Conservation (phyloP, 2,113 vertebrate species). For the Gobiocypris rarus region DNA sequence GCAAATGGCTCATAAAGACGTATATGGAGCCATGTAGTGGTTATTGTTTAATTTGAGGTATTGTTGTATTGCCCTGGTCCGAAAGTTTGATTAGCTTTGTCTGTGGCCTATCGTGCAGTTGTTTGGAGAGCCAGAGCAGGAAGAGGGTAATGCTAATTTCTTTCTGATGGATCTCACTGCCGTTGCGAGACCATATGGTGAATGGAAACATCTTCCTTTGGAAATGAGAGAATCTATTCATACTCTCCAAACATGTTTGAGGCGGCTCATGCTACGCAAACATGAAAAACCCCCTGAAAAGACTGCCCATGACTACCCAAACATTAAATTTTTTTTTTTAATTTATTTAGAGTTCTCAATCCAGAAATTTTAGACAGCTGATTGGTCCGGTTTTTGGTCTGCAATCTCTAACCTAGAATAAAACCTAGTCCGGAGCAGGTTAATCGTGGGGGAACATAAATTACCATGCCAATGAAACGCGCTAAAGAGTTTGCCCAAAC, state of each 20-base stretch:
- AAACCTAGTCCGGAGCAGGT: no score
- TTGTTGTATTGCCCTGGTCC: constrained; percentile 42
- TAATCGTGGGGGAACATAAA: no score
- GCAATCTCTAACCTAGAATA: no score
- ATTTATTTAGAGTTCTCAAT: not conserved
- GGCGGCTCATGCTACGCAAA: not conserved
- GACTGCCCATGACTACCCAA: no score
- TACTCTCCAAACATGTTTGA: constrained; percentile 26
- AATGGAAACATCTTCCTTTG: constrained; percentile 47
- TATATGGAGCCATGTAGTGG: not conserved
- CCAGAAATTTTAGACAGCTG: no score
- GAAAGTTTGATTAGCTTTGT: constrained; percentile 54
- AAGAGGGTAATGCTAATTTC: constrained; percentile 54
- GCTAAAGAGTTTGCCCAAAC: no score
- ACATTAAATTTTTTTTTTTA: not conserved
- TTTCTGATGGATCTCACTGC: constrained; percentile 58
- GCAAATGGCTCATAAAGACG: not conserved
- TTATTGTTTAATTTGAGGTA: constrained; percentile 17
- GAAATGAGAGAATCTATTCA: constrained; percentile 49
- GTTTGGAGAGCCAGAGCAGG: constrained; percentile 56
- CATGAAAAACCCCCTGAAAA: not conserved
- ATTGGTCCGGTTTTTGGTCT: no score
- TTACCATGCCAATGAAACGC: no score
- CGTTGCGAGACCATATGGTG: constrained; percentile 52
- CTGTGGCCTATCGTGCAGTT: constrained; percentile 36